phyloP scores from a whole-genome alignment of 2,888 invertebrate species.

The Hydriomena furcata region DNA sequence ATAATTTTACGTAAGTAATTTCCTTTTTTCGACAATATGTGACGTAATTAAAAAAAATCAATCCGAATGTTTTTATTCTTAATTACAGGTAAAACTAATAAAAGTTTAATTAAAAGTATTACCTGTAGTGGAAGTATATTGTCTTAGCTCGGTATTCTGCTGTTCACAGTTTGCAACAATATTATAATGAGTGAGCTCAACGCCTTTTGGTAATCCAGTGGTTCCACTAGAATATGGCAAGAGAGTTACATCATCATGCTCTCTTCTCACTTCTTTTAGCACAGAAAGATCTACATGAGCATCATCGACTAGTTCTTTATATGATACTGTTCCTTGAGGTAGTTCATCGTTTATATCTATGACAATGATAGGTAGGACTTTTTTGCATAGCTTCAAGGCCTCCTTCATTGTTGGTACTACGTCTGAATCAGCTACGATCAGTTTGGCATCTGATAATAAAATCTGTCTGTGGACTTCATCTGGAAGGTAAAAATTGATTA shows the following conservation, averaged over 20 bases:
- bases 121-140: conserved; percentile 56
- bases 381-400: conserved; percentile 70
- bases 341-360: conserved; percentile 46
- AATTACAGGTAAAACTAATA: too few relatives aligned
- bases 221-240: conserved; percentile 94
- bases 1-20: too few relatives aligned
- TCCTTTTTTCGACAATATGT: too few relatives aligned
- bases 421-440: conserved; percentile 83
- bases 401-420: conserved; percentile 73
- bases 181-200: conserved; percentile 85
- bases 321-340: conserved; percentile 83
- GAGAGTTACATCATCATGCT: conserved; percentile 83
- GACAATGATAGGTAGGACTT: conserved; percentile 77
- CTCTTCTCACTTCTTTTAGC: conserved; percentile 64
- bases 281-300: conserved; percentile 71
- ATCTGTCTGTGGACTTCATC: conserved; percentile 88
- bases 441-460: conserved; percentile 80
- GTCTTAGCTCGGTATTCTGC: conserved; percentile 53
- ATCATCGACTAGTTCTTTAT: conserved; percentile 81
- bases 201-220: conserved; percentile 91
- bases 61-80: too few relatives aligned
- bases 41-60: too few relatives aligned
- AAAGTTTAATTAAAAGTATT: too few relatives aligned
- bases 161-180: conserved; percentile 75
- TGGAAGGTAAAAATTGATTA: too few relatives aligned